Percentiles rank a stretch among this genome's conserved stretches.
Evolutionary conservation across 2,888 invertebrate species (phyloP).

Genomic region (Zygaena filipendulae): DNA sequence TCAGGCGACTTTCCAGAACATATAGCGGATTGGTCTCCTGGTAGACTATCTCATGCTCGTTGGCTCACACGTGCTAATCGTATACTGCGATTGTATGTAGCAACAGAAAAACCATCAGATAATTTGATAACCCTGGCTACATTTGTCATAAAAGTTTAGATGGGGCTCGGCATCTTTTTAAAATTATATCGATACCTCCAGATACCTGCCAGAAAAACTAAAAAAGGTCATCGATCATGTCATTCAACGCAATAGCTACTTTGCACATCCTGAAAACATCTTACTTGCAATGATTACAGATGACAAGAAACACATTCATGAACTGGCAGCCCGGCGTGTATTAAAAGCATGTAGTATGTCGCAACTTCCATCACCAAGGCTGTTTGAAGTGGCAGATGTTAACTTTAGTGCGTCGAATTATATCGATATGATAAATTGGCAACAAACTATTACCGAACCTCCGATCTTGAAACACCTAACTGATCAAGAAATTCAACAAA

Average conservation of each 20-base stretch:
- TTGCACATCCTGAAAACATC: constrained; percentile 23
- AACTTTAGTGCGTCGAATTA: constrained; percentile 16
- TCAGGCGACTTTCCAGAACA: constrained; percentile 12
- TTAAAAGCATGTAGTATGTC: constrained; percentile 14
- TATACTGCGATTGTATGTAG: constrained; percentile 16
- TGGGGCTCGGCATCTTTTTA: constrained; percentile 18
- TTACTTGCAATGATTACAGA: constrained; percentile 21
- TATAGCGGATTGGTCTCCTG: constrained; percentile 13
- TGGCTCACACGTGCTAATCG: constrained; percentile 18
- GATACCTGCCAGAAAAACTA: constrained; percentile 6
- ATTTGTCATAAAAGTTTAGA: constrained; percentile 20
- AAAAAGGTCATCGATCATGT: constrained; percentile 13
- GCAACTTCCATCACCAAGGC: constrained; percentile 3
- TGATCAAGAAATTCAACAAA: constrained; percentile 9
- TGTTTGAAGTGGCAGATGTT: constrained; percentile 15
- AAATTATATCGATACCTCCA: constrained; percentile 3
- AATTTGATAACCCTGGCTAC: constrained; percentile 14
- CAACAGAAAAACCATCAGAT: constrained; percentile 11
- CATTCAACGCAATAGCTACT: constrained; percentile 17
- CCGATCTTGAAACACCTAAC: constrained; percentile 12
- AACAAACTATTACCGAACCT: constrained; percentile 13
- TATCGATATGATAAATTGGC: constrained; percentile 18
- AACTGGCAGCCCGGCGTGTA: constrained; percentile 19
- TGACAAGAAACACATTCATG: constrained; percentile 16
- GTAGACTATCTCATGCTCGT: constrained; percentile 17